Base-by-base conservation (phyloP, 2,113 vertebrate species). In the Cairina moschata region DNA sequence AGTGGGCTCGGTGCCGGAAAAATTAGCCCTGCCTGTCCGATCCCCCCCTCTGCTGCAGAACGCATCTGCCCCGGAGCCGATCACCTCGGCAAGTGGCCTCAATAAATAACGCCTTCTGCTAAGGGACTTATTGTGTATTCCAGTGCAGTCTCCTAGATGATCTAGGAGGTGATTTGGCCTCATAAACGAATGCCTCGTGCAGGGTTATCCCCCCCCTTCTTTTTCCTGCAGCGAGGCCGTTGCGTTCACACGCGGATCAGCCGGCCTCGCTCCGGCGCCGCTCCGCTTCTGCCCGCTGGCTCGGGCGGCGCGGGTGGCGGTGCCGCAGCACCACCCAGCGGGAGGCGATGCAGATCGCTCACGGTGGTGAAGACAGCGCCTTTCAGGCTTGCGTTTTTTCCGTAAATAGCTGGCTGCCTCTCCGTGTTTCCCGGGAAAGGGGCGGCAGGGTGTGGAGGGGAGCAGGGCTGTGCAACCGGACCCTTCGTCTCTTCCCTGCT, bases 291-390 rank as follows among this genome's bases (percentile, higher is more conserved):
- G 63, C 29, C 13, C 3, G 2, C 1, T 13, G 40, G 18, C 54
- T 7, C 21, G 46, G 46, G 20, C 20, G 46, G 46, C 46, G 46
- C 42, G 38, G 28, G 48, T 23, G 21, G 11, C 54, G 34, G 28
- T 6, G 76, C 83, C 75, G 83, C 90, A 96, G 95, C 95, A 82
- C 95, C 95, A 72, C 83, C 95, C 29, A 26, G 92, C 52, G 95
- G 95, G 66, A 68, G 63, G 31, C 46, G 46, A 20, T 21, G 46
- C 21, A 11, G 46, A 22, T 48, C 46, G 46, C 46, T 48, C 46
- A 48, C 46, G 46, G 17, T 50, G 44, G 32, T 54, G 46, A 62
- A 72, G 25, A 54, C 4, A 0, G 6, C 91, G 44, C 25, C 18
- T 25, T 58, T 36, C 38, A 83, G 29, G 14, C 8, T 46, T 2